phyloP scores from a whole-genome alignment of 2,888 invertebrate species.

The Anticlea derivata region DNA sequence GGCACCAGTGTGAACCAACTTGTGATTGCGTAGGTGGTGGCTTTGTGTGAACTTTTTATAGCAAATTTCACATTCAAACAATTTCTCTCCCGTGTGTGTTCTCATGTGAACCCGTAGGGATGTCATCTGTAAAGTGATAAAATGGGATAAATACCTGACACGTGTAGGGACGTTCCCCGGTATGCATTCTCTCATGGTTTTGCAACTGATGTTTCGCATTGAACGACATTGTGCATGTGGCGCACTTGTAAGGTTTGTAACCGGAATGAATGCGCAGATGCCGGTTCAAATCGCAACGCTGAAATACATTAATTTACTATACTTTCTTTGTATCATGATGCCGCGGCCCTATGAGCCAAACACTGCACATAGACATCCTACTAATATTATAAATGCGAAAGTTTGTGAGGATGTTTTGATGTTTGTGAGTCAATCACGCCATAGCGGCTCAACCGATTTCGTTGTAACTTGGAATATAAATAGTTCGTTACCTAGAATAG shows the following conservation, averaged over 20 bases:
- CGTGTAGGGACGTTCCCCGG: constrained; percentile 76
- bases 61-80: constrained; percentile 60
- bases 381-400: too few species aligned
- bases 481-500: too few species aligned
- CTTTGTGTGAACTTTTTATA: constrained; percentile 61
- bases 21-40: constrained; percentile 64
- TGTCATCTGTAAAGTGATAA: constrained; percentile 54
- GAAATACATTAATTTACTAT: constrained; percentile 54
- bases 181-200: constrained; percentile 81
- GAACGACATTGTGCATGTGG: constrained; percentile 78
- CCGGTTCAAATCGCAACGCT: constrained; percentile 80
- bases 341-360: too few species aligned
- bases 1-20: constrained; percentile 61
- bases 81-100: constrained; percentile 62
- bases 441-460: too few species aligned
- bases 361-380: too few species aligned
- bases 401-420: too few species aligned
- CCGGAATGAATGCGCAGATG: constrained; percentile 81
- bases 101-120: constrained; percentile 62
- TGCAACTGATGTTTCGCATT: constrained; percentile 81
- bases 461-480: too few species aligned
- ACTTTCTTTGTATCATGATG: constrained; percentile 21
- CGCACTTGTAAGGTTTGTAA: constrained; percentile 79
- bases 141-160: constrained; percentile 60
- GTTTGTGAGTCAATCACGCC: too few species aligned